Evolutionary conservation across 2,888 invertebrate genomes (phyloP).

Genomic region (Allygus modestus): DNA sequence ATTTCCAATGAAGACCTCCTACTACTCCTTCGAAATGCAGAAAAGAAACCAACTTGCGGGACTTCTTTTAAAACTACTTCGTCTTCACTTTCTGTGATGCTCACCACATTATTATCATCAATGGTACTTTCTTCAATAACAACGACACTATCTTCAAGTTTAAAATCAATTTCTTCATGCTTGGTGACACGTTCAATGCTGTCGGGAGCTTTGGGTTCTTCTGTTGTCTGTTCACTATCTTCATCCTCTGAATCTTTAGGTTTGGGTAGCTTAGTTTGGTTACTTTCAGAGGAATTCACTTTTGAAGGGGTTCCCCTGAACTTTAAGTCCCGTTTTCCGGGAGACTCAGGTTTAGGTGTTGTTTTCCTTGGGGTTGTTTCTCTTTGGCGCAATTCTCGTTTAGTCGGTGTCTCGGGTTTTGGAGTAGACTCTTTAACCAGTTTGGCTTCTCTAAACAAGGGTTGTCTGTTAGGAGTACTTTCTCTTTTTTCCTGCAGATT

Average conservation of each 20-base stretch:
- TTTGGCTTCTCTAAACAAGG: slow-evolving; percentile 5
- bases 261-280: neutral
- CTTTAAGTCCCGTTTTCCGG: neutral
- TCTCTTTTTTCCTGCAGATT: slow-evolving; percentile 24
- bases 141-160: neutral
- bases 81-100: slow-evolving; percentile 14
- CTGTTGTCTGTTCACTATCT: neutral
- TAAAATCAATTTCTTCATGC: neutral
- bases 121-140: neutral
- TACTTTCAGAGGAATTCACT: neutral
- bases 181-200: neutral
- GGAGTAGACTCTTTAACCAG: slow-evolving; percentile 18
- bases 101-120: neutral
- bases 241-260: neutral
- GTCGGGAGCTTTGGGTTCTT: neutral
- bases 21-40: slow-evolving; percentile 29
- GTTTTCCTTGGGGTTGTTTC: slow-evolving; percentile 8
- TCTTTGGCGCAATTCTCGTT: slow-evolving; percentile 22
- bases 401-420: slow-evolving; percentile 37
- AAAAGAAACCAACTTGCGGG: slow-evolving; percentile 2
- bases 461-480: slow-evolving; percentile 7
- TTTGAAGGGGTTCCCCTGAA: neutral
- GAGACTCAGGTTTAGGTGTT: slow-evolving; percentile 18
- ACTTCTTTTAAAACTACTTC: neutral
- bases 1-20: slow-evolving; percentile 4